Conservation (phyloP, 53 echinoderm and acorn worm genomes). For the Arbacia lixula region DNA sequence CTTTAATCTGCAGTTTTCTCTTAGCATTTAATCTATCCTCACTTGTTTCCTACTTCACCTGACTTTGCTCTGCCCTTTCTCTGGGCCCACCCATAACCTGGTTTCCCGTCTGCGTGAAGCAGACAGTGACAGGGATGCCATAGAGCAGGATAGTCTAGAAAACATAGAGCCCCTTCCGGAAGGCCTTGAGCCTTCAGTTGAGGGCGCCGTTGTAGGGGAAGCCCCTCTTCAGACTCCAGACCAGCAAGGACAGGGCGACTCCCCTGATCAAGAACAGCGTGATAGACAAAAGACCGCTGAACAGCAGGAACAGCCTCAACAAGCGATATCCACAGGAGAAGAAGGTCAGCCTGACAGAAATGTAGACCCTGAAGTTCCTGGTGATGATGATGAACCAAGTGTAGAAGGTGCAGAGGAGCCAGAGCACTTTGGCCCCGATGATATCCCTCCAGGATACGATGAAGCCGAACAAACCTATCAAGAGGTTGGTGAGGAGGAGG, state of each 20-base stretch:
- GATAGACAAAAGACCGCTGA: background rate
- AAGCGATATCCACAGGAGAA: background rate
- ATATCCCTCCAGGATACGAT: background rate
- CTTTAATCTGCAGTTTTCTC: no score
- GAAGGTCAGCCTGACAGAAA: background rate
- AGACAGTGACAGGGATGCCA: constrained; percentile 44
- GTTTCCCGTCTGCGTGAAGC: no score
- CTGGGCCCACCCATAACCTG: constrained; percentile 1
- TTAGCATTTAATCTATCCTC: no score
- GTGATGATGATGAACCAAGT: background rate
- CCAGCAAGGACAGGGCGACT: no score
- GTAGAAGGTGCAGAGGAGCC: no score
- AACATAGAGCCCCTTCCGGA: constrained; percentile 36
- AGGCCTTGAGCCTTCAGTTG: background rate
- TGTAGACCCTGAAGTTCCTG: constrained; percentile 3
- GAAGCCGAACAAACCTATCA: background rate
- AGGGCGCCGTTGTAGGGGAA: constrained; percentile 6
- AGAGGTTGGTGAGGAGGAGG: constrained; percentile 5
- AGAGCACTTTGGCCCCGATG: no score
- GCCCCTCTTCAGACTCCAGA: background rate
- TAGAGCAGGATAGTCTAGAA: constrained; percentile 52
- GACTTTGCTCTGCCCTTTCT: constrained; percentile 33
- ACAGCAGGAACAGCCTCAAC: constrained; percentile 1
- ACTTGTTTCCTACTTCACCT: constrained; percentile 1
- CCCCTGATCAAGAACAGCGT: no score